Evolutionary conservation across 2,113 vertebrate species (phyloP).

Genomic region (Elaphurus davidianus): DNA sequence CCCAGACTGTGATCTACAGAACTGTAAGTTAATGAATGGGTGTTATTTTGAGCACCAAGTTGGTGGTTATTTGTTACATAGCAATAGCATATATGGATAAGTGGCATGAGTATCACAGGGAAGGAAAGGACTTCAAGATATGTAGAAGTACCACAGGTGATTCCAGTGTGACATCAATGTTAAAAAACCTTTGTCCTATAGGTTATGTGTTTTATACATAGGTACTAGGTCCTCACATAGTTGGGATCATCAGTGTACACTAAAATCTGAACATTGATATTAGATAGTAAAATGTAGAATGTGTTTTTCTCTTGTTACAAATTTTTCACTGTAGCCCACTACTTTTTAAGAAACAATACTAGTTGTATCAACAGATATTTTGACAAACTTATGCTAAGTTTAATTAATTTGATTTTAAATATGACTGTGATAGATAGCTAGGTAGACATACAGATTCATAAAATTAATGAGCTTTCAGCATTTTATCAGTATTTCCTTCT

Average conservation of each 20-base stretch:
- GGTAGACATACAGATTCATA: not conserved
- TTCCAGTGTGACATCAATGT: not conserved
- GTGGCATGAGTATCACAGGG: not conserved
- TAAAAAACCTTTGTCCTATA: not conserved
- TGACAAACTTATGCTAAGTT: not conserved
- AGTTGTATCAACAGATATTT: not conserved
- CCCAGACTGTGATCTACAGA: not conserved
- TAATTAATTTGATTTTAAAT: constrained; percentile 23
- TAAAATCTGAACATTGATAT: not conserved
- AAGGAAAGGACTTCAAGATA: not conserved
- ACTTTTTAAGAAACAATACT: constrained; percentile 32
- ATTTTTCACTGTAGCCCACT: not conserved
- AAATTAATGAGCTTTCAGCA: constrained; percentile 1
- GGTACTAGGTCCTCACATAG: not conserved
- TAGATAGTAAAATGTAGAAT: not conserved
- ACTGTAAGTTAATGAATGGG: not conserved
- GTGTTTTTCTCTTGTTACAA: not conserved
- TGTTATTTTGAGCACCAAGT: not conserved
- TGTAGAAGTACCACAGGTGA: not conserved
- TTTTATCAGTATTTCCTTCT: not conserved
- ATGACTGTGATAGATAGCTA: not conserved
- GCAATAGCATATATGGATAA: not conserved
- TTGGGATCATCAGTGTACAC: not conserved
- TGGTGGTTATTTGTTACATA: not conserved
- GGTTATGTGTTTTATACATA: not conserved